Conservation (phyloP, 2,888 invertebrate species). For the Zaprionus bogoriensis region DNA sequence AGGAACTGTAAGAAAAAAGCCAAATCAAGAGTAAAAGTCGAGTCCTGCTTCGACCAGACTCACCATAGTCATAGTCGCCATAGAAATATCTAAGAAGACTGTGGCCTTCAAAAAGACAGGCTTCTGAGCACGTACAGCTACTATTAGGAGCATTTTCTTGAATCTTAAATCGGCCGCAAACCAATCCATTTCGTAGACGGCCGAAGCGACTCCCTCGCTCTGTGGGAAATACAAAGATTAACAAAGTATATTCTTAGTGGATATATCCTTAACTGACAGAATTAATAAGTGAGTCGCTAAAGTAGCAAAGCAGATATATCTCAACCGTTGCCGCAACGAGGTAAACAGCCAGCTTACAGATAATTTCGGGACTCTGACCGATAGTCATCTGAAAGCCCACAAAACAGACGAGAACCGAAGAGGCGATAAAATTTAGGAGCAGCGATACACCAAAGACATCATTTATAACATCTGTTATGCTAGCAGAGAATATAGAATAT, state of each 20-base stretch:
- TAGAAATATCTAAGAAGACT: slow-evolving; percentile 59
- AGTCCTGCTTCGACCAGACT: neutral
- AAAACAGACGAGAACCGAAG: slow-evolving; percentile 78
- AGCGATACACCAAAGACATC: slow-evolving; percentile 75
- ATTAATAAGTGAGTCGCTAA: slow-evolving; percentile 65
- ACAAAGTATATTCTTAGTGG: neutral
- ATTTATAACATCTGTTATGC: slow-evolving; percentile 67
- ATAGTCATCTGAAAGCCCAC: slow-evolving; percentile 78
- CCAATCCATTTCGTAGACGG: slow-evolving; percentile 68
- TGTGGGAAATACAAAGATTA: no score
- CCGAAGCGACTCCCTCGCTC: slow-evolving; percentile 58
- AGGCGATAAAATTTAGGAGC: slow-evolving; percentile 73
- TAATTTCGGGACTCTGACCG: slow-evolving; percentile 40
- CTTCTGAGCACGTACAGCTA: slow-evolving; percentile 63
- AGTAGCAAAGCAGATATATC: slow-evolving; percentile 74
- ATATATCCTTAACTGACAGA: slow-evolving; percentile 55
- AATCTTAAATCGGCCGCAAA: slow-evolving; percentile 46
- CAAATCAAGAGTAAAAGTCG: neutral
- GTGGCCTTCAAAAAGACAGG: slow-evolving; percentile 64
- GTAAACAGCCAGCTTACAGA: slow-evolving; percentile 60
- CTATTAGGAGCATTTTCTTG: slow-evolving; percentile 60
- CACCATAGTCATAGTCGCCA: slow-evolving; percentile 70
- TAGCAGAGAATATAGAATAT: slow-evolving; percentile 14
- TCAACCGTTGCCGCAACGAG: slow-evolving; percentile 64
- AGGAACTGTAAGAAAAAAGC: slow-evolving; percentile 47